Base-by-base conservation (phyloP, 2,888 invertebrate genomes). In the Meta bourneti region DNA sequence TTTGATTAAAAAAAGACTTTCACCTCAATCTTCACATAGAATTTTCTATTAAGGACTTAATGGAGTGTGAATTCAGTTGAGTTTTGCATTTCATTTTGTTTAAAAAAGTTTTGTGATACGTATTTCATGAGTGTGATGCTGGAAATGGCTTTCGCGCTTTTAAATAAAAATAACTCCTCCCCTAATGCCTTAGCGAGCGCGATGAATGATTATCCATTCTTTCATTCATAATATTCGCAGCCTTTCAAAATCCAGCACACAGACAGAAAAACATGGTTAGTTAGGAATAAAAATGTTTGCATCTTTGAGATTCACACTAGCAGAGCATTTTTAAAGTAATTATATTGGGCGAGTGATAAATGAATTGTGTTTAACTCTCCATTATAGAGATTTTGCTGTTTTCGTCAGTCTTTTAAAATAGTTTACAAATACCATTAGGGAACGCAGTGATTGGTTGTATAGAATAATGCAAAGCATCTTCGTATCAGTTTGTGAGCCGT, bases 31-130 rank as follows among this genome's bases (percentile, higher is more conserved):
- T 34, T 20, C 9, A 7, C 34, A 80, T 61, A 80, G 13, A 9
- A 69, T 69, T 80, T 80, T 80, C 80, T 61, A 69, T 69, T n/a
- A 80, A 34, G 16, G 16, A 80, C 16, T 80, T 80, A 80, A 80
- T 80, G 69, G 69, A 80, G 34, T 80, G 80, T 80, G 34, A 80
- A 80, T 69, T 69, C 19, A 34, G 61, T 69, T 80, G n/a, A 69
- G 8, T 80, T 80, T 80, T 69, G 48, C 16, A 48, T 52, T 80
- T 80, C 34, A n/a, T 69, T 48, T 77, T 72, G 13, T 72, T 72
- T 72, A 8, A 19, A 19, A 77, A 77, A 77, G 48, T n/a, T 77
- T 6, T 61, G 61, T 16, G 61, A 61, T 61, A 61, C 61, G 34
- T 9, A 61, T 6, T 61, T 61, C 16, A 61, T 11, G 11, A 61